Evolutionary conservation across 2,113 vertebrate genomes (phyloP).

Genomic region (Eolophus roseicapilla): DNA sequence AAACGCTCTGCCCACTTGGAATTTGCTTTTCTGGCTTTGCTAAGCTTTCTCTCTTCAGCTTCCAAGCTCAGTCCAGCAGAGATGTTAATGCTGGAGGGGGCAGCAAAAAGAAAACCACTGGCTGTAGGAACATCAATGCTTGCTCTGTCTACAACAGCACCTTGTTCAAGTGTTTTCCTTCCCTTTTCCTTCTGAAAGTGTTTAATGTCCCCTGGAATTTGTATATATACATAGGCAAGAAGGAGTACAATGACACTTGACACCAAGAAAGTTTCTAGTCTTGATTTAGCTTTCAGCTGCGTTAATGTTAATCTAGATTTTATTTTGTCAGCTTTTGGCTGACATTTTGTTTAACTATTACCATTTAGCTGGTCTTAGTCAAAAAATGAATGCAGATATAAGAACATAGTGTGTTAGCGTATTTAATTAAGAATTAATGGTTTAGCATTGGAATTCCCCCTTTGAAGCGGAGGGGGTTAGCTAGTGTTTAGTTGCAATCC

Average conservation of each 20-base stretch:
- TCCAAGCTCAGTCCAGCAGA: not conserved
- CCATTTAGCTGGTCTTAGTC: not conserved
- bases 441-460: not conserved
- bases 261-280: not conserved
- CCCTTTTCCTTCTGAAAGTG: not conserved
- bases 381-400: not conserved
- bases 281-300: not conserved
- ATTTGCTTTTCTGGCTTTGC: not conserved
- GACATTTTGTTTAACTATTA: not conserved
- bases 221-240: not conserved
- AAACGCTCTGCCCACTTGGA: not conserved
- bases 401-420: not conserved
- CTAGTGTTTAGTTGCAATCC: not conserved
- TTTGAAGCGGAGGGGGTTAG: not conserved
- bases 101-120: not conserved
- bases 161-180: not conserved
- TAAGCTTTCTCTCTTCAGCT: not conserved
- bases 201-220: not conserved
- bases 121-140: not conserved
- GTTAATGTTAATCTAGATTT: not conserved
- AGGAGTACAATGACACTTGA: not conserved
- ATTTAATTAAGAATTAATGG: not conserved
- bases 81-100: not conserved
- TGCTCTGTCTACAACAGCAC: not conserved
- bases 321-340: not conserved